Conservation (phyloP, 2,797 vertebrate genomes). For the Dicrostonyx torquatus region DNA sequence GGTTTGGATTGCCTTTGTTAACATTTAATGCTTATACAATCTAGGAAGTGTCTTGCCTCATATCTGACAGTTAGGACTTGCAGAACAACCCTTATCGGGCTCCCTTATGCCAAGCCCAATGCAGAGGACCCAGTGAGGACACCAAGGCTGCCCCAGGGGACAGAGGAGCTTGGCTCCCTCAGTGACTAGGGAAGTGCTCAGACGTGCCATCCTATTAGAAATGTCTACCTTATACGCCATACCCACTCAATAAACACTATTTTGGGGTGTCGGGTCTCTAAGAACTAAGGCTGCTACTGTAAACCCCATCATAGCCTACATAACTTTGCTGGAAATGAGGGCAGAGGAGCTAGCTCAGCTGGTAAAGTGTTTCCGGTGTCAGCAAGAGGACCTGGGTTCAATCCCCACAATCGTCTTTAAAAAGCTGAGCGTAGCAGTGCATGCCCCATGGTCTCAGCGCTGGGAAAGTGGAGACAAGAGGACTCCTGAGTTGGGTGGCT, state of each 20-base stretch:
- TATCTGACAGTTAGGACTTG: background rate
- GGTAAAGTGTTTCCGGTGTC: background rate
- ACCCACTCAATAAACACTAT: background rate
- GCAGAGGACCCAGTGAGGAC: background rate
- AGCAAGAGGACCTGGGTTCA: background rate
- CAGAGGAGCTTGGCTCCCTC: background rate
- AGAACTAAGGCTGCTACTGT: background rate
- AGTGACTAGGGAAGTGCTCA: background rate
- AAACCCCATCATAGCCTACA: background rate
- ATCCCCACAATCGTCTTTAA: background rate
- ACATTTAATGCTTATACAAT: conserved; percentile 5
- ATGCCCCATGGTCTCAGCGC: background rate
- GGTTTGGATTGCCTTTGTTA: conserved; percentile 34
- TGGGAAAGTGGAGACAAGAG: background rate
- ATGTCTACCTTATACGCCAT: background rate
- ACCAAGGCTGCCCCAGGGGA: background rate
- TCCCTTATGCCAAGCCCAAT: background rate
- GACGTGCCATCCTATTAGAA: conserved; percentile 25
- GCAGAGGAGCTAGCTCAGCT: background rate
- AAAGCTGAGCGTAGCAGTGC: background rate
- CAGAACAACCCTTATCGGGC: background rate
- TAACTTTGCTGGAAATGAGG: background rate
- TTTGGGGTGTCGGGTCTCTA: background rate
- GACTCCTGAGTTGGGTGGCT: background rate
- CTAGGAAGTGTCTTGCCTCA: background rate